Base-by-base conservation (phyloP, 2,888 invertebrate genomes). In the Pyrrhosoma nymphula region DNA sequence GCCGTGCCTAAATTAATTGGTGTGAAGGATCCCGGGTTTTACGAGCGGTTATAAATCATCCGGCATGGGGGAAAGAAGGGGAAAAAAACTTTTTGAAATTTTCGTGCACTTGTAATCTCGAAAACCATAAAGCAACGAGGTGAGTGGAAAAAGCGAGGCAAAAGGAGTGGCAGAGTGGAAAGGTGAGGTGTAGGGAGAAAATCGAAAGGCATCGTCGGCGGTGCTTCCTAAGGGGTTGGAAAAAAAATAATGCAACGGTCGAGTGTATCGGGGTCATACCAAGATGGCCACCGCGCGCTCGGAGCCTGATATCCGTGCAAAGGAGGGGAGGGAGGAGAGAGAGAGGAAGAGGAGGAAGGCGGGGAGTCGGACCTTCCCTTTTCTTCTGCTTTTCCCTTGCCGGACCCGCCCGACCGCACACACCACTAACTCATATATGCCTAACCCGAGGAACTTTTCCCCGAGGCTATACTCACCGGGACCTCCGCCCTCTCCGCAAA, bases 201-300 rank as follows among this genome's bases (percentile, higher is more conserved):
- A 35, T 93, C 89, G 55, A 16, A 26, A 35, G 56, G 26, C 93
- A 39, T n/a, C 47, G 35, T 30, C 60, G 10, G 0, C 39, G 23
- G 14, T 23, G 3, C 35, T 30, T 18, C 23, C 55, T 8, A 8
- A 56, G 60, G n/a, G 55, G 23, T 14, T 39, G 63, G 63, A 91
- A 91, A 91, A 60, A 91, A 60, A 75, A 39, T 26, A 39, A 35
- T 35, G 35, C 14, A 82, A 35, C 69, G 82, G 82, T 35, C 12
- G 82, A 35, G 93, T 26, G 93, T 69, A 75, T 63, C 69, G 75
- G 69, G 69, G 93, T 69, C 93, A 69, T 63, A 23, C 55, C 47
- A 93, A 93, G 63, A 93, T 93, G 93, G 93, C 93, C n/a, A 75
- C 93, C 20, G 26, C 75, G 93, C 93, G 47, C 82, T 35, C 47